phyloP scores from a whole-genome alignment of 2,113 vertebrate genomes.

The Ahaetulla prasina region DNA sequence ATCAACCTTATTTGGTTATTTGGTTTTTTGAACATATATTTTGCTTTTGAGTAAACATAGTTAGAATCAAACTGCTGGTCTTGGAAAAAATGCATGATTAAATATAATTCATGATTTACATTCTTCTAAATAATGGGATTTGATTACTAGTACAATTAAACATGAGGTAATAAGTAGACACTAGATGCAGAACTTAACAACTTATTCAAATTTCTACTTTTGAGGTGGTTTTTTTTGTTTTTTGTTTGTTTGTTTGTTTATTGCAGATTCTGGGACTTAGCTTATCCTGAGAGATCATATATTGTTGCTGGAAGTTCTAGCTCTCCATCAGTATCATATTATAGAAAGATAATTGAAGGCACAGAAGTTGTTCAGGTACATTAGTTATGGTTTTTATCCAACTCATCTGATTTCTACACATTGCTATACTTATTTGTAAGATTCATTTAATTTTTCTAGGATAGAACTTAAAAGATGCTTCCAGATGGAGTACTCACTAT shows the following conservation, averaged over 20 bases:
- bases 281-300: constrained; percentile 93
- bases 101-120: neutral
- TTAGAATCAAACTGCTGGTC: neutral
- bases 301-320: constrained; percentile 85
- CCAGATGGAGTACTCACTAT: neutral
- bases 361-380: constrained; percentile 95
- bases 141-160: neutral
- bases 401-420: neutral
- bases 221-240: neutral
- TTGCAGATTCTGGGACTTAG: constrained; percentile 94
- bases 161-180: neutral
- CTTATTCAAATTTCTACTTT: neutral
- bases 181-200: neutral
- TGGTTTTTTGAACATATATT: neutral
- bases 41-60: neutral
- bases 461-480: neutral
- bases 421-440: neutral
- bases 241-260: neutral
- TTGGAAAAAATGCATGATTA: neutral
- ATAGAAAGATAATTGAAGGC: constrained; percentile 94
- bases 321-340: constrained; percentile 91
- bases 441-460: neutral
- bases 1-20: neutral
- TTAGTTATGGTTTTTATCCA: neutral
- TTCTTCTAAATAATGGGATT: neutral